Conservation (phyloP, 1,140 invertebrate species). For the Drosophila orosa region DNA sequence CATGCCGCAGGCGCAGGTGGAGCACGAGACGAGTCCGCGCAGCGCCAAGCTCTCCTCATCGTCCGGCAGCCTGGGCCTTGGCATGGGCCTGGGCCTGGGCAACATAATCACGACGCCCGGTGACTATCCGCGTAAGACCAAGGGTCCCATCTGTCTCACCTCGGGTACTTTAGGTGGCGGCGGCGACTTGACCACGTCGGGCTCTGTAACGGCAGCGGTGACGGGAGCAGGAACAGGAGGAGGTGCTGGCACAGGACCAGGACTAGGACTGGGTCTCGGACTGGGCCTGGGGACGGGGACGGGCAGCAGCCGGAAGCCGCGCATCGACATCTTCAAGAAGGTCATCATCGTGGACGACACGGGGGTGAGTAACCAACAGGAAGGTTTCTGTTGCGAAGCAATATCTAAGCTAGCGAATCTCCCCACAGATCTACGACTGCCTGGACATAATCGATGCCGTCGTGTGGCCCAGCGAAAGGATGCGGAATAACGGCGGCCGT, state of each 20-base stretch:
- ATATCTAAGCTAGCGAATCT: too few species aligned
- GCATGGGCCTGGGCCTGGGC: constrained; percentile 55
- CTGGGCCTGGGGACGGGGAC: not conserved
- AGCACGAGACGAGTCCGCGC: constrained; percentile 64
- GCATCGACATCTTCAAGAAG: constrained; percentile 86
- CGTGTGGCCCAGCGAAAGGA: constrained; percentile 95
- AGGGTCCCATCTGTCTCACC: constrained; percentile 78
- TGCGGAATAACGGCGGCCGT: constrained; percentile 92
- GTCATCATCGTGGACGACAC: constrained; percentile 86
- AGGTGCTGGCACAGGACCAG: not conserved
- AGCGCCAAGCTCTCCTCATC: constrained; percentile 73
- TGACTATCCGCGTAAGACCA: constrained; percentile 79
- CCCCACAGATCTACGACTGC: constrained; percentile 90
- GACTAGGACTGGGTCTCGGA: not conserved
- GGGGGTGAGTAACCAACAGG: constrained; percentile 80
- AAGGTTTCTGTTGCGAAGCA: not conserved
- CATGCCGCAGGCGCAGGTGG: constrained; percentile 23
- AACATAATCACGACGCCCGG: constrained; percentile 80
- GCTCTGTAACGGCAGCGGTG: not conserved
- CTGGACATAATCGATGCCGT: constrained; percentile 96
- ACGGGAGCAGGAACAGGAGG: not conserved
- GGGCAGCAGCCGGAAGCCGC: constrained; percentile 60
- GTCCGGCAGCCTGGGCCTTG: constrained; percentile 71
- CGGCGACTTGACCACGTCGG: constrained; percentile 5
- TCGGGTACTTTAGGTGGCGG: constrained; percentile 7